phyloP scores from a whole-genome alignment of 2,113 vertebrate species.

The Pagrus major region DNA sequence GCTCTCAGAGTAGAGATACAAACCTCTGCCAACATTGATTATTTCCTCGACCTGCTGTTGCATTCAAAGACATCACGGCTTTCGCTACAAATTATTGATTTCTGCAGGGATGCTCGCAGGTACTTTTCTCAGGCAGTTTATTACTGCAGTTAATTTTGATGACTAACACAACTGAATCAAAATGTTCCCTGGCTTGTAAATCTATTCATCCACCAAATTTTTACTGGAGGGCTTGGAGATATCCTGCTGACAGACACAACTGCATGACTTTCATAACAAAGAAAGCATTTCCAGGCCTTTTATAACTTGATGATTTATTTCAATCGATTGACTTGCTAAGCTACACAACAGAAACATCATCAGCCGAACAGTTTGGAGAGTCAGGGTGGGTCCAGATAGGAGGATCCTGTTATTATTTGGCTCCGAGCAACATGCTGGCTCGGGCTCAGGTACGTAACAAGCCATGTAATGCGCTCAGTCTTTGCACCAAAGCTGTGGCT shows the following conservation, averaged over 20 bases:
- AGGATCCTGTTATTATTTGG: slow-evolving; percentile 49
- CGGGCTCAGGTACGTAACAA: slow-evolving; percentile 57
- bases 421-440: slow-evolving; percentile 47
- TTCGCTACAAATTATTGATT: slow-evolving; percentile 5
- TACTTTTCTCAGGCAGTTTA: background rate
- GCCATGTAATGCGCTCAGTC: slow-evolving; percentile 59
- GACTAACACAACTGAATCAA: slow-evolving; percentile 28
- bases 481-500: slow-evolving; percentile 58
- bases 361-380: slow-evolving; percentile 2
- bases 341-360: slow-evolving; percentile 23
- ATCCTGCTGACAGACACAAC: slow-evolving; percentile 45
- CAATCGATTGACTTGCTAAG: slow-evolving; percentile 23
- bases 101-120: background rate
- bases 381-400: slow-evolving; percentile 35
- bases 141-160: slow-evolving; percentile 11
- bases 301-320: slow-evolving; percentile 29
- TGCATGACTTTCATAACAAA: slow-evolving; percentile 18
- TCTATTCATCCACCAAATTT: slow-evolving; percentile 25
- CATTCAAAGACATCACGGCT: slow-evolving; percentile 1
- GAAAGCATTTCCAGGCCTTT: slow-evolving; percentile 28
- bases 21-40: slow-evolving; percentile 1
- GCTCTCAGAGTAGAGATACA: background rate
- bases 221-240: slow-evolving; percentile 11
- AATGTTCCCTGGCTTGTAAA: slow-evolving; percentile 2
- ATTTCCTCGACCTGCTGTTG: background rate